phyloP scores from a whole-genome alignment of 2,797 vertebrate species.

The Thalassophryne amazonica region DNA sequence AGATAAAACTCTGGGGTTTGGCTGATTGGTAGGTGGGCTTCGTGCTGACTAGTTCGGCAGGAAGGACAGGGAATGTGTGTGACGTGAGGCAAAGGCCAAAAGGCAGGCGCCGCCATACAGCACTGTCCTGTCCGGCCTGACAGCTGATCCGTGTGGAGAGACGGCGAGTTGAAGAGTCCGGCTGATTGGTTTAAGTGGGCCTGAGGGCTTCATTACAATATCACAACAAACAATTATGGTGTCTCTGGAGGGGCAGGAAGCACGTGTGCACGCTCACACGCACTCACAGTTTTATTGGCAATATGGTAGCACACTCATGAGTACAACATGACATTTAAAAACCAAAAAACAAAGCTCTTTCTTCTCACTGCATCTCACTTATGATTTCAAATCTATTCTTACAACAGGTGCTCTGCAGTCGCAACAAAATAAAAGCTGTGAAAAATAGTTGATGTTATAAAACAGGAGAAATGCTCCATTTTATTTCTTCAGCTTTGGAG shows the following conservation, averaged over 20 bases:
- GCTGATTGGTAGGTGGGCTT: constrained; percentile 34
- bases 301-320: constrained; percentile 11
- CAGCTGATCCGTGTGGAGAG: constrained; percentile 56
- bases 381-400: background rate
- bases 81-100: constrained; percentile 33
- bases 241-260: constrained; percentile 51
- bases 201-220: constrained; percentile 73
- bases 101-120: constrained; percentile 29
- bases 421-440: background rate
- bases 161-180: constrained; percentile 22
- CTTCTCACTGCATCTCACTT: constrained; percentile 1
- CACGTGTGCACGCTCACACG: constrained; percentile 5
- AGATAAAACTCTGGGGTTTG: constrained; percentile 36
- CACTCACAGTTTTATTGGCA: constrained; percentile 10
- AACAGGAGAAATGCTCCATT: constrained; percentile 28
- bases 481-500: constrained; percentile 40
- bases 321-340: constrained; percentile 24
- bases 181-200: constrained; percentile 71
- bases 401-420: constrained; percentile 22
- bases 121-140: constrained; percentile 42
- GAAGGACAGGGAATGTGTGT: constrained; percentile 40
- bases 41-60: constrained; percentile 27
- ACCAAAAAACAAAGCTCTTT: constrained; percentile 1
- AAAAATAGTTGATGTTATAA: background rate
- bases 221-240: constrained; percentile 78